These are phyloP conservation scores for Embiotoca jacksoni DNA, from an alignment of 2,113 vertebrate species.

Conservation along the genomic window DNA sequence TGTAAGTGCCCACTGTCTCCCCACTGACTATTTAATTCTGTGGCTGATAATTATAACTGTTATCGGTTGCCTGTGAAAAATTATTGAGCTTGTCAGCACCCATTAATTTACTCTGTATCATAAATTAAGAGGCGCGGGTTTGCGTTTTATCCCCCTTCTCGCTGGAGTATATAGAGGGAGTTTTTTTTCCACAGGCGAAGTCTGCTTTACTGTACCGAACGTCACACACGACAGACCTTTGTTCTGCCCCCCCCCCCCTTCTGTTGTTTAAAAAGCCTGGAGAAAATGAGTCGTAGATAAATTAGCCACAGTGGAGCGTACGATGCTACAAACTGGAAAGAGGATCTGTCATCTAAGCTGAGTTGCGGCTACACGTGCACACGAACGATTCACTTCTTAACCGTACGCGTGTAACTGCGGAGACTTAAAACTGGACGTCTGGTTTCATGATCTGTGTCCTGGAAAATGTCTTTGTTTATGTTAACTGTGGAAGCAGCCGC, in stretches of 20 bases:
- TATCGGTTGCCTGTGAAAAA: constrained; percentile 71
- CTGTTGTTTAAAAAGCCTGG: constrained; percentile 54
- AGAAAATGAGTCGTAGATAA: constrained; percentile 60
- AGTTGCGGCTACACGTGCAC: constrained; percentile 28
- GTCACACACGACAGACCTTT: constrained; percentile 52
- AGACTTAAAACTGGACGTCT: neutral
- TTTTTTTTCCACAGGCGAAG: constrained; percentile 59
- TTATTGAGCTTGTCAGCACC: constrained; percentile 71
- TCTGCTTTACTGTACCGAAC: constrained; percentile 49
- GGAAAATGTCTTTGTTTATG: neutral
- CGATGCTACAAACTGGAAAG: constrained; percentile 20
- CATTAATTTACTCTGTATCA: constrained; percentile 71
- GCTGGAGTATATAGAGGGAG: constrained; percentile 44
- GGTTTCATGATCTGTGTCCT: neutral
- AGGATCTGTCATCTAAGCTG: constrained; percentile 30
- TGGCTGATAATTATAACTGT: constrained; percentile 71
- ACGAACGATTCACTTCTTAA: neutral
- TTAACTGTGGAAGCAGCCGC: constrained; percentile 8
- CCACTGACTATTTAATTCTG: constrained; percentile 58
- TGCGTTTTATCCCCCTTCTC: constrained; percentile 50
- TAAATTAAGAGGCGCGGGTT: constrained; percentile 63
- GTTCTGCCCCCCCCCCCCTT: constrained; percentile 21
- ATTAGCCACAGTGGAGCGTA: constrained; percentile 48
- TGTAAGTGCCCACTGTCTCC: constrained; percentile 28
- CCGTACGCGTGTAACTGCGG: neutral